Base-by-base conservation (phyloP, 2,888 invertebrate genomes). In the Colletes collaris region DNA sequence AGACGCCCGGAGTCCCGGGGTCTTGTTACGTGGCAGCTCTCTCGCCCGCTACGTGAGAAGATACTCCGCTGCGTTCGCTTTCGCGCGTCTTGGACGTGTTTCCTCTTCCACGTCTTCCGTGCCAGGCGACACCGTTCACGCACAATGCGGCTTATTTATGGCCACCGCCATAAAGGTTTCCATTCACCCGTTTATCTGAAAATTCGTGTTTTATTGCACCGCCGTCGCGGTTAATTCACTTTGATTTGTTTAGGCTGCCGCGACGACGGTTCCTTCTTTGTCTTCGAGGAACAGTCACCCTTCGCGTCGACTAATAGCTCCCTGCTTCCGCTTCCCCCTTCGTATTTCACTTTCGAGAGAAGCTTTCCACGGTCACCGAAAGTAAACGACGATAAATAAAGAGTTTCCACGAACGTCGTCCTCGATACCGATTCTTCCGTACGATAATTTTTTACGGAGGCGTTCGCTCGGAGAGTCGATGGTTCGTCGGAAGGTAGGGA, bases 1-100 rank as follows among this genome's bases (percentile, higher is more conserved):
- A 92, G 92, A 91, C 87, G 86, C 85, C 27, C 75, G 83, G 4
- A 86, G 83, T 84, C 88, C 84, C 81, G 83, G 81, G 73, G 65
- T 80, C 81, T 82, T 79, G 79, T 76, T 83, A 76, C 73, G 83
- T 80, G 78, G 79, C 84, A 76, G 75, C 78, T 74, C 72, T 65
- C 59, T 27, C 27, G 52, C 35, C 46, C 56, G 74, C 83, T 87
- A 85, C 88, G 86, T 85, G 86, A 82, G 74, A 62, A 86, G 87
- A 89, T 89, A 90, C 80, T 40, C 63, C 68, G 68, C 37, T 16
- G 2, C 74, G 69, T 55, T 63, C 60, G n/a, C 59, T 69, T 70
- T 63, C 73, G 46, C 59, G 27, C 58, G 55, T 68, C 82, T 68
- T 52, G 27, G 1, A 1, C 27, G 27, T 27, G 27, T 40, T 40